Percentiles rank a stretch among this genome's conserved stretches.
phyloP scores from a whole-genome alignment of 1,140 invertebrate genomes.

The Pseudomyrmex concolor region DNA sequence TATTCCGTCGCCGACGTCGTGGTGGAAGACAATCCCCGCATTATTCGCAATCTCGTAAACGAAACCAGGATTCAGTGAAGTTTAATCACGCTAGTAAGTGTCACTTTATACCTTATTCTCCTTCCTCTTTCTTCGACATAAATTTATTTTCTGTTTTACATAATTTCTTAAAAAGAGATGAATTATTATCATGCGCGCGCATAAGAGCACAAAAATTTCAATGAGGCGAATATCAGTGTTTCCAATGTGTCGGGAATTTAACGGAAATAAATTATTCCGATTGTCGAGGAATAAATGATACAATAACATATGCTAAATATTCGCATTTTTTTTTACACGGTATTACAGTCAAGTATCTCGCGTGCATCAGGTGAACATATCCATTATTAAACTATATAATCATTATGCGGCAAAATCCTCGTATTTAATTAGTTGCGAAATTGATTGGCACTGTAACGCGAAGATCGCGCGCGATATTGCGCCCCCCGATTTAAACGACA shows the following conservation, averaged over 20 bases:
- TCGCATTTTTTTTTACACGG: not conserved
- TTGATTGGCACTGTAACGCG: constrained; percentile 23
- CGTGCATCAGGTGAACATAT: constrained; percentile 15
- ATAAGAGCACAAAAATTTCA: not conserved
- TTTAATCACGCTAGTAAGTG: constrained; percentile 19
- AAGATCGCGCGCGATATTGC: constrained; percentile 1
- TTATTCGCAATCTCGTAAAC: constrained; percentile 52
- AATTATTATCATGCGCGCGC: too few relatives aligned
- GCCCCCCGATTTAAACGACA: not conserved
- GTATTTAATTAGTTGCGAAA: constrained; percentile 44
- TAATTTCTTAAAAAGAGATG: too few relatives aligned
- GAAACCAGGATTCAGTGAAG: constrained; percentile 19
- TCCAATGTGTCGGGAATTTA: not conserved
- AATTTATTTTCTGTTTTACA: not conserved
- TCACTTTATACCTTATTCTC: not conserved
- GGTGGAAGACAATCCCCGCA: constrained; percentile 44
- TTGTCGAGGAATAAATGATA: not conserved
- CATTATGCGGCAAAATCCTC: not conserved
- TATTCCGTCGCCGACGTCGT: constrained; percentile 27
- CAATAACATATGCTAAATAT: constrained; percentile 27
- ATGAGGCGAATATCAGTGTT: not conserved
- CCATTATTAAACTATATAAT: constrained; percentile 45
- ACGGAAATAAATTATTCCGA: not conserved
- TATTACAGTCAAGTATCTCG: not conserved
- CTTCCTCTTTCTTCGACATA: too few relatives aligned